Percentiles rank a stretch among this genome's conserved stretches.
phyloP scores from a whole-genome alignment of 2,888 invertebrate genomes.

The Philhelius pedissequus region DNA sequence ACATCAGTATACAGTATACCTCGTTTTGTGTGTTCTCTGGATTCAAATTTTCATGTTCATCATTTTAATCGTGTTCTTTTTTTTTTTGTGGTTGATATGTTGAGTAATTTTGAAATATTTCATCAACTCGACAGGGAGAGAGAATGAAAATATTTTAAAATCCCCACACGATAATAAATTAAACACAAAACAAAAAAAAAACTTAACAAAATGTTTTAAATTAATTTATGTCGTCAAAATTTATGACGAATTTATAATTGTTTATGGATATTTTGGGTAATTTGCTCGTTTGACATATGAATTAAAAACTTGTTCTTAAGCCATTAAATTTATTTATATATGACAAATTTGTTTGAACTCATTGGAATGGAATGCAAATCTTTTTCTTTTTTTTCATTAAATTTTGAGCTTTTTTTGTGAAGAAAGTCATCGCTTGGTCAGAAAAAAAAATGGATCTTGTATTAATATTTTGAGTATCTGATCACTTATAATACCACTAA shows the following conservation, averaged over 20 bases:
- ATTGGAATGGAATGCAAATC: background rate
- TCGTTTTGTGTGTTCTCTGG: background rate
- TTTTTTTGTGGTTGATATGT: background rate
- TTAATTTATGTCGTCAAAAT: slow-evolving; percentile 35
- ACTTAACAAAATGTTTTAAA: background rate
- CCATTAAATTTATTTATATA: background rate
- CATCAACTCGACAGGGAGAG: background rate
- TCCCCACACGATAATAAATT: slow-evolving; percentile 1
- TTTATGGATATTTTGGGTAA: slow-evolving; percentile 16
- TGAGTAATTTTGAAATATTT: slow-evolving; percentile 42
- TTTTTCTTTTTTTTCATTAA: background rate
- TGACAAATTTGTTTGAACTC: background rate
- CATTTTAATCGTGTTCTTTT: background rate
- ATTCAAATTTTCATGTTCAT: background rate
- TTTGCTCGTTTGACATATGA: slow-evolving; percentile 19
- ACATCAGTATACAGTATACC: background rate
- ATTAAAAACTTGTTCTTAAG: slow-evolving; percentile 35
- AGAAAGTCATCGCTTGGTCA: background rate
- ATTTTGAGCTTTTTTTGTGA: background rate
- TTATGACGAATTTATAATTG: slow-evolving; percentile 46
- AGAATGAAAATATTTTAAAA: background rate
- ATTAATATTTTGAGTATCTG: too few species aligned
- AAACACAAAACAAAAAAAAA: background rate
- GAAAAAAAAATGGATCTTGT: background rate
- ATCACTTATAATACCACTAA: too few species aligned